Base-by-base conservation (phyloP, 2,113 vertebrate species). In the Pygoscelis antarcticus region DNA sequence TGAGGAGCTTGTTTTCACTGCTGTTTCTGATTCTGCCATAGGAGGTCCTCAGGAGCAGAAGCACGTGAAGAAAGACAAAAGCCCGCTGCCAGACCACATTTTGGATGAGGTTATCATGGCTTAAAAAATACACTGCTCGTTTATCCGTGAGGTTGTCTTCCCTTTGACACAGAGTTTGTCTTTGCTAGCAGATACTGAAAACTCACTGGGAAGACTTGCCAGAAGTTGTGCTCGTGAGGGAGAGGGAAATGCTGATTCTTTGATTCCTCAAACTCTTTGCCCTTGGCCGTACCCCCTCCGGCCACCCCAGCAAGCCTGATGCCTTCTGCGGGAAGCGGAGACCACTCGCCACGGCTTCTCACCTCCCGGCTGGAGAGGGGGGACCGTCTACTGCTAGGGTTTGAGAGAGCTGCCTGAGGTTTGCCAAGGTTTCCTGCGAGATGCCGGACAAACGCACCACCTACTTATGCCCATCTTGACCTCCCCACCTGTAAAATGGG, bases 1-100 rank as follows among this genome's bases (percentile, higher is more conserved):
- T 11, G 11, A 90, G 49, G 11, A 52, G 8, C 10, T 77, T 72
- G 7, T 61, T 81, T 95, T 42, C 55, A 38, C 38, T 89, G 42
- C 38, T 87, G 42, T 75, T 90, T 83, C 80, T 89, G 23, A 70
- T 94, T 92, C 86, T 92, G 46, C 64, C 51, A 16, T 87, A 55
- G 69, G 77, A 95, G 23, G 23, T 71, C 52, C 52, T 60, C 55
- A 46, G 47, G 55, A 93, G 72, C 60, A 87, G 81, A 81, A 60
- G 12, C 17, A 34, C 1, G 0, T 32, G 54, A 90, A 83, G 32
- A 65, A 46, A 78, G 38, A n/a, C 22, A 44, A 77, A 86, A 91
- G 14, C 36, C 20, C n/a, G 12, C 34, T 49, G 44, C 23, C 62
- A 77, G 58, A 88, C 19, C 6, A 22, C 27, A 14, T 74, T 89